Percentiles rank a stretch among this genome's conserved stretches.
phyloP scores from a whole-genome alignment of 2,797 vertebrate species.

The Cetoscarus ocellatus region DNA sequence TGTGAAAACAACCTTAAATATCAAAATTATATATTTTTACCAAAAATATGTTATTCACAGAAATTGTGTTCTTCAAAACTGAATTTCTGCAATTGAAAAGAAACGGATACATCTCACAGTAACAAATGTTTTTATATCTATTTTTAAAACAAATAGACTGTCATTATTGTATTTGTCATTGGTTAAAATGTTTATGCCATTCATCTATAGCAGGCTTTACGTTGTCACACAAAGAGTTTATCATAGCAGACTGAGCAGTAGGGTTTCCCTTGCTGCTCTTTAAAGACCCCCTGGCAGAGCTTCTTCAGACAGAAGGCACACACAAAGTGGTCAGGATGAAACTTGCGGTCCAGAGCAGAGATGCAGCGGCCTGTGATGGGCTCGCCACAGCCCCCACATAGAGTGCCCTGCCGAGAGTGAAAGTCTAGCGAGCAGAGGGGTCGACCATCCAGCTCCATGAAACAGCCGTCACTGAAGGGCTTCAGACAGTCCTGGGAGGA shows the following conservation, averaged over 20 bases:
- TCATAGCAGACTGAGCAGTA: constrained; percentile 88
- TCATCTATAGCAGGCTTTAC: too few species aligned
- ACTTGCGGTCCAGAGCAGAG: constrained; percentile 86
- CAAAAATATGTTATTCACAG: too few species aligned
- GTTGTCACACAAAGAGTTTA: constrained; percentile 88
- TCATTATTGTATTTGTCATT: too few species aligned
- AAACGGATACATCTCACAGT: too few species aligned
- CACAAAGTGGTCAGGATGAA: constrained; percentile 94
- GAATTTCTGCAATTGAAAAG: too few species aligned
- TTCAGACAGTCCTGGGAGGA: constrained; percentile 88
- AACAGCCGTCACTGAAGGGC: constrained; percentile 84
- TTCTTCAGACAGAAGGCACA: constrained; percentile 91
- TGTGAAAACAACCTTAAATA: too few species aligned
- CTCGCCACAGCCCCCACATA: constrained; percentile 85
- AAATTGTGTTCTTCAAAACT: too few species aligned
- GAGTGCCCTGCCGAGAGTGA: constrained; percentile 87
- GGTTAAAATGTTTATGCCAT: too few species aligned
- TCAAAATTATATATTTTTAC: too few species aligned
- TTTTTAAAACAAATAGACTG: too few species aligned
- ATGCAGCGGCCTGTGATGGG: constrained; percentile 90
- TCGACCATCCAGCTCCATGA: constrained; percentile 89
- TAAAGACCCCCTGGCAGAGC: constrained; percentile 91
- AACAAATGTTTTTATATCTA: too few species aligned
- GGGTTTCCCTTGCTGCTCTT: constrained; percentile 85
- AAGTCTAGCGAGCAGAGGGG: constrained; percentile 91